A percentile compares a stretch with the other conserved stretches of the same genome.
phyloP scores from a whole-genome alignment of 1,140 invertebrate genomes.

The Leptinotarsa defecta region DNA sequence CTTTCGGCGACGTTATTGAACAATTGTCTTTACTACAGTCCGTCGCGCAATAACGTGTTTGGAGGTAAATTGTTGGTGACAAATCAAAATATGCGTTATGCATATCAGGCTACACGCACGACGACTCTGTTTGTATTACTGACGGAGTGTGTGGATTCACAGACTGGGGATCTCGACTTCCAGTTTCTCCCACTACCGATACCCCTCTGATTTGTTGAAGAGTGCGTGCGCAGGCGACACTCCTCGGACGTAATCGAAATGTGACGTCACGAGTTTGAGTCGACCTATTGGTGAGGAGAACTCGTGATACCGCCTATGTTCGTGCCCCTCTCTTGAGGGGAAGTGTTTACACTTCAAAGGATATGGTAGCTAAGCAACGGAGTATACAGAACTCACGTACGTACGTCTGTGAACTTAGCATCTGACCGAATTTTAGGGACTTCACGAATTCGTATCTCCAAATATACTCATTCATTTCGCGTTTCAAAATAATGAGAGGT shows the following conservation, averaged over 20 bases:
- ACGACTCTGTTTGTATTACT: conserved; percentile 53
- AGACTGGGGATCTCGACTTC: background rate
- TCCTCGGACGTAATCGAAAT: conserved; percentile 30
- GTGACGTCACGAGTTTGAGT: conserved; percentile 44
- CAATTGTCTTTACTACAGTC: conserved; percentile 12
- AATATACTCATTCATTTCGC: background rate
- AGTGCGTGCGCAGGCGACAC: conserved; percentile 45
- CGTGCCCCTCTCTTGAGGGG: conserved; percentile 50
- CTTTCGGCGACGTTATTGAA: conserved; percentile 2
- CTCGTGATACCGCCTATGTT: conserved; percentile 54
- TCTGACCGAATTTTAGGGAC: background rate
- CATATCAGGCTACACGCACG: conserved; percentile 59
- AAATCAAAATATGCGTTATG: conserved; percentile 49
- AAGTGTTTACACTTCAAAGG: conserved; percentile 56
- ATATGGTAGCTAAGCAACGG: conserved; percentile 56
- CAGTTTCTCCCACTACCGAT: conserved; percentile 27
- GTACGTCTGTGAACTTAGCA: conserved; percentile 13
- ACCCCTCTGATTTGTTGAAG: conserved; percentile 13
- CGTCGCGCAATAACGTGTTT: conserved; percentile 17
- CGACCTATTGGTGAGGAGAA: conserved; percentile 44
- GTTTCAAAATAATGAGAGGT: background rate
- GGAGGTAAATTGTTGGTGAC: conserved; percentile 26
- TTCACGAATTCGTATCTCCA: background rate
- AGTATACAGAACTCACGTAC: conserved; percentile 49
- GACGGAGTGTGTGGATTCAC: conserved; percentile 38